Base-by-base conservation (phyloP, 2,113 vertebrate genomes). In the Percopsis transmontana region DNA sequence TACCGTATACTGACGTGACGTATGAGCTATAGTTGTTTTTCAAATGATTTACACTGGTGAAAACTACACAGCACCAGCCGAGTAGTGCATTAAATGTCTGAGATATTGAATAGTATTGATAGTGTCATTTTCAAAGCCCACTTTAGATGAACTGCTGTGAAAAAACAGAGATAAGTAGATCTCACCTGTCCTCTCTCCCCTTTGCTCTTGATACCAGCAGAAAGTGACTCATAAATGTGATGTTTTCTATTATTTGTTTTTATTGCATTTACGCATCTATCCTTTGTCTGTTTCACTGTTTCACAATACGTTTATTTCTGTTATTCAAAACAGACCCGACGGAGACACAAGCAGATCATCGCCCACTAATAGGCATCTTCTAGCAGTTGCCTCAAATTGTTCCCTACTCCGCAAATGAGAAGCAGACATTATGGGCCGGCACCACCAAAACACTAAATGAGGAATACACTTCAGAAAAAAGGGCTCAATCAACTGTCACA, bases 161-260 rank as follows among this genome's bases (percentile, higher is more conserved):
- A n/a, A n/a, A n/a, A n/a, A n/a, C n/a, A n/a, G n/a, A n/a, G n/a
- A n/a, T n/a, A n/a, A n/a, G n/a, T n/a, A n/a, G n/a, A n/a, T n/a
- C n/a, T n/a, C n/a, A n/a, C n/a, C n/a, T n/a, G n/a, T n/a, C n/a
- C n/a, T n/a, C n/a, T n/a, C n/a, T n/a, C n/a, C n/a, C n/a, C n/a
- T n/a, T n/a, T n/a, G n/a, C n/a, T n/a, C n/a, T 71, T 68, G 45
- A 50, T 66, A 69, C 38, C 63, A 72, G 14, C 33, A 66, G 15
- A 20, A 24, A 16, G 58, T 54, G 48, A 59, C 44, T 62, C 16
- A n/a, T 21, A 24, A 21, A 56, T 33, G 14, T 16, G 13, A 20
- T 20, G 2, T 18, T 42, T 9, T 41, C 41, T 39, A 40, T 41
- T 3, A 41, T 38, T 2, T 56, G 20, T 41, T 20, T 5, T 39